A percentile compares a stretch with the other conserved stretches of the same genome.
These are phyloP conservation scores for Isurus oxyrinchus DNA, from an alignment of 2,113 vertebrate species.

Conservation along the genomic window DNA sequence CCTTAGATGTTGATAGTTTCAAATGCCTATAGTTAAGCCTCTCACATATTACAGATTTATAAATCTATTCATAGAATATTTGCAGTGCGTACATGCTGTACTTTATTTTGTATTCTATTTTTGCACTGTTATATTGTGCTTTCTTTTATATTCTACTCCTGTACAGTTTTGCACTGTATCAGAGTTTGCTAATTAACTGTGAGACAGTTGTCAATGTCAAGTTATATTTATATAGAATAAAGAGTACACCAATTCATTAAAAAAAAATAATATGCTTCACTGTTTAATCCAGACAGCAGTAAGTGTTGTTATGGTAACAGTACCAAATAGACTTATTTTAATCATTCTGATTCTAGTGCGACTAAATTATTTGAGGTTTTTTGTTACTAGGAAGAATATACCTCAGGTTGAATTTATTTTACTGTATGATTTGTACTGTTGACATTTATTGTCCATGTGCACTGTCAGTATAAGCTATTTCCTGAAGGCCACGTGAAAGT, in stretches of 20 bases:
- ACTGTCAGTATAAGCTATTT: slow-evolving; percentile 38
- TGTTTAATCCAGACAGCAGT: slow-evolving; percentile 25
- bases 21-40: slow-evolving; percentile 78
- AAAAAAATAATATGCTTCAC: not conserved
- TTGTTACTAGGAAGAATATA: slow-evolving; percentile 23
- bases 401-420: slow-evolving; percentile 30
- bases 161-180: slow-evolving; percentile 62
- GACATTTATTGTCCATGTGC: slow-evolving; percentile 48
- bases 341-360: not conserved
- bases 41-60: slow-evolving; percentile 77
- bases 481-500: slow-evolving; percentile 50
- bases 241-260: slow-evolving; percentile 18
- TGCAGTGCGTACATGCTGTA: slow-evolving; percentile 71
- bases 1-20: slow-evolving; percentile 72
- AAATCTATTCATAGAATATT: slow-evolving; percentile 77
- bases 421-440: slow-evolving; percentile 41
- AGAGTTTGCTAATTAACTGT: slow-evolving; percentile 54
- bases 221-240: slow-evolving; percentile 35
- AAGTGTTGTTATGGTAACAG: not conserved
- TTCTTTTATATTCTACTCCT: slow-evolving; percentile 62
- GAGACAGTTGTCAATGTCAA: slow-evolving; percentile 39
- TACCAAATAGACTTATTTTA: not conserved
- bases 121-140: slow-evolving; percentile 62
- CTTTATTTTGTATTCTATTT: slow-evolving; percentile 83
- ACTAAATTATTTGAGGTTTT: slow-evolving; percentile 14